Evolutionary conservation across 2,113 vertebrate species (phyloP).

Genomic region (Melanerpes aurifrons): DNA sequence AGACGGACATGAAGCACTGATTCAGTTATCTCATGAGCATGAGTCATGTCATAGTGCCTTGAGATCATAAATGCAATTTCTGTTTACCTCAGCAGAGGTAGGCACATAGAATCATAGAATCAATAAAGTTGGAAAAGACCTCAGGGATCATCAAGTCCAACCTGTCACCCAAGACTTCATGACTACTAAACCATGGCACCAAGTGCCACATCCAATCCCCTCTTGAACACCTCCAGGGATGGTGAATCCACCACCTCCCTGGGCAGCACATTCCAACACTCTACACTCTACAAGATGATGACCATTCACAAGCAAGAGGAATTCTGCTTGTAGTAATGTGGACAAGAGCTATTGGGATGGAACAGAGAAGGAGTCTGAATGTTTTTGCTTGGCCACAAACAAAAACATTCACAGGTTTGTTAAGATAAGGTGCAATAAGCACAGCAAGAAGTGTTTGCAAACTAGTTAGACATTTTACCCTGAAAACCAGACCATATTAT

Average conservation of each 20-base stretch:
- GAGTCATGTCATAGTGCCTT: neutral
- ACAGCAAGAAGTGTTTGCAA: neutral
- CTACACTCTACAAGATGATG: neutral
- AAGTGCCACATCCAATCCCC: too few relatives aligned
- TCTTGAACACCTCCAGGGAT: too few relatives aligned
- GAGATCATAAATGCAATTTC: neutral
- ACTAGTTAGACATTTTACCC: neutral
- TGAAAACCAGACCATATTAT: neutral
- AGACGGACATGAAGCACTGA: slow-evolving; percentile 22
- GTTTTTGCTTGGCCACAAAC: neutral
- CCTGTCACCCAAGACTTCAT: too few relatives aligned
- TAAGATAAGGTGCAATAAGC: neutral
- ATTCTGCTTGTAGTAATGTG: neutral
- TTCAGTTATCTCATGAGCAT: slow-evolving; percentile 50
- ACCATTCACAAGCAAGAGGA: neutral
- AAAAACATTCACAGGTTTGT: neutral
- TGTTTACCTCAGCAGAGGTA: slow-evolving; percentile 9
- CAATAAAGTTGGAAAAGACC: too few relatives aligned
- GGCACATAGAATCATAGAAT: neutral
- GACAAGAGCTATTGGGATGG: neutral
- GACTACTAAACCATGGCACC: too few relatives aligned
- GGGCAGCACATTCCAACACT: too few relatives aligned
- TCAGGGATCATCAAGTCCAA: too few relatives aligned
- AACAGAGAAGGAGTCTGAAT: neutral
- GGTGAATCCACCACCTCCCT: too few relatives aligned